Conservation (phyloP, 2,888 invertebrate species). For the Anthrax anthrax region DNA sequence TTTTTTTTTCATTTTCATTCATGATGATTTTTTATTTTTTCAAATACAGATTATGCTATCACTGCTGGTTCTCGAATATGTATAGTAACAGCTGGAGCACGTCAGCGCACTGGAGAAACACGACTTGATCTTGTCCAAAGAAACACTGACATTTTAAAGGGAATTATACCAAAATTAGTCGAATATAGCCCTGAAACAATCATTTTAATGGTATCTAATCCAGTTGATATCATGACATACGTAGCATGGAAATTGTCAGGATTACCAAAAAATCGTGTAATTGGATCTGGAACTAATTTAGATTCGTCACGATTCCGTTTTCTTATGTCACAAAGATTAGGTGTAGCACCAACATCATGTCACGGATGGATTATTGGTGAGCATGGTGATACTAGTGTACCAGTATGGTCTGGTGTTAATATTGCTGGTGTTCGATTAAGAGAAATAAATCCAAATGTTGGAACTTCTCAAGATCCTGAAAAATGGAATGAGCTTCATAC, state of each 20-base stretch:
- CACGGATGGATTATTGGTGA: slow-evolving; percentile 93
- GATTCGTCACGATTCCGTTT: slow-evolving; percentile 87
- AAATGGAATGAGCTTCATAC: slow-evolving; percentile 66
- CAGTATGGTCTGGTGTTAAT: slow-evolving; percentile 89
- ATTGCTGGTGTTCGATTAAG: slow-evolving; percentile 74
- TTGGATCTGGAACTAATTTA: slow-evolving; percentile 87
- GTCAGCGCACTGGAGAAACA: slow-evolving; percentile 79
- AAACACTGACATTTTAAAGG: slow-evolving; percentile 78
- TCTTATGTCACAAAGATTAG: slow-evolving; percentile 66
- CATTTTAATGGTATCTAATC: slow-evolving; percentile 78
- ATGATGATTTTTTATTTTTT: not conserved
- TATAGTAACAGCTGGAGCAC: slow-evolving; percentile 80
- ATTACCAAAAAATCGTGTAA: slow-evolving; percentile 69
- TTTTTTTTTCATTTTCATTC: not conserved
- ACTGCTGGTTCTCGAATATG: slow-evolving; percentile 71
- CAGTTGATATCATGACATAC: slow-evolving; percentile 84
- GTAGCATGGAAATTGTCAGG: slow-evolving; percentile 92
- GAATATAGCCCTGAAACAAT: slow-evolving; percentile 72
- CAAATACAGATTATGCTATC: slow-evolving; percentile 48
- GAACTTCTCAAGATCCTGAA: slow-evolving; percentile 57
- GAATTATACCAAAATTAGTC: slow-evolving; percentile 57
- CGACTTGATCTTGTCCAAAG: slow-evolving; percentile 78
- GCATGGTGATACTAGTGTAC: slow-evolving; percentile 82
- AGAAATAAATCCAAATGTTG: slow-evolving; percentile 61
- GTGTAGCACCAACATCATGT: slow-evolving; percentile 68